Evolutionary conservation across 2,113 vertebrate genomes (phyloP).

Genomic region (Microcebus jonahi): DNA sequence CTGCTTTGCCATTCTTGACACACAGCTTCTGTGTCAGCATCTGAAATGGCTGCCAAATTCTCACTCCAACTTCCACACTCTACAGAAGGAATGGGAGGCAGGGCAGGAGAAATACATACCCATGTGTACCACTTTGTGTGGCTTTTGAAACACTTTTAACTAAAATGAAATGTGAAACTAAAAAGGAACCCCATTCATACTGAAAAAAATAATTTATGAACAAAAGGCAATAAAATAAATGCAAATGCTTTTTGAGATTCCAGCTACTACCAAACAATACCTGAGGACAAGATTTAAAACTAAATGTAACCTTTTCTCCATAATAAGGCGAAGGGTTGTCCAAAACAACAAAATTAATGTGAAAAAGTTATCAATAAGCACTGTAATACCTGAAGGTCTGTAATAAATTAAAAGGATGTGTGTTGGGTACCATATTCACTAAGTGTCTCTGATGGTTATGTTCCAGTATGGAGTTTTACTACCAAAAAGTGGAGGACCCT

Average conservation of each 20-base stretch:
- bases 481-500: background rate
- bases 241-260: slow-evolving; percentile 3
- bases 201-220: background rate
- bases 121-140: too few species aligned
- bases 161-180: slow-evolving; percentile 1
- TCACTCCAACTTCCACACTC: background rate
- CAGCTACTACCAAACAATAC: background rate
- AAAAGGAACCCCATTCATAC: background rate
- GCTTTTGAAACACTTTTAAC: slow-evolving; percentile 13
- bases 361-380: background rate
- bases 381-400: background rate
- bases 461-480: background rate
- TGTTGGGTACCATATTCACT: background rate
- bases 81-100: background rate
- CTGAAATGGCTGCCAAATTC: background rate
- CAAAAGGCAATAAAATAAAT: slow-evolving; percentile 38
- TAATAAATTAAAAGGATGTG: background rate
- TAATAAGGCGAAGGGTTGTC: background rate
- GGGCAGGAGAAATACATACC: background rate
- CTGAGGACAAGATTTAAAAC: background rate
- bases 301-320: background rate
- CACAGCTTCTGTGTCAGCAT: background rate
- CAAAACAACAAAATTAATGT: background rate
- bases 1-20: background rate
- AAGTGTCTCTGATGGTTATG: background rate